These are phyloP conservation scores for Asbolus verrucosus DNA, from an alignment of 1,140 invertebrate species.

Conservation along the genomic window DNA sequence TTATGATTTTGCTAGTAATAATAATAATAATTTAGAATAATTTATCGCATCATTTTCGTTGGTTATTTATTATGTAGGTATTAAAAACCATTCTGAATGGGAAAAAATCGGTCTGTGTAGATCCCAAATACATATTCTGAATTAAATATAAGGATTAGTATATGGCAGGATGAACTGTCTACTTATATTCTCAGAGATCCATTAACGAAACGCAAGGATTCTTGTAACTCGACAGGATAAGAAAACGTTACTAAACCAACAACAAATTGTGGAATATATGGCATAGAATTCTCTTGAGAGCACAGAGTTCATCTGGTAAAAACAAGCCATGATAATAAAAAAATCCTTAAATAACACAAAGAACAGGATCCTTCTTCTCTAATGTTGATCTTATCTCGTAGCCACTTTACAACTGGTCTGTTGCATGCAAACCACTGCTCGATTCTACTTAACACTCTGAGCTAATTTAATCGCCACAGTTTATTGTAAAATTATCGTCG, in stretches of 20 bases:
- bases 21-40: background rate
- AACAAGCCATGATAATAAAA: conserved; percentile 8
- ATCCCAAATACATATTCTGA: background rate
- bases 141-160: conserved; percentile 1
- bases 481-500: background rate
- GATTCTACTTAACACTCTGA: background rate
- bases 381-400: background rate
- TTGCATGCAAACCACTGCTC: background rate
- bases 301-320: conserved; percentile 1
- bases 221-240: background rate
- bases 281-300: background rate
- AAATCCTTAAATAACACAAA: conserved; percentile 11
- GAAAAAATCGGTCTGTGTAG: background rate
- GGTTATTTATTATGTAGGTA: background rate
- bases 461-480: background rate
- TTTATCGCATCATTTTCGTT: background rate
- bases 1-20: too few species aligned
- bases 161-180: background rate
- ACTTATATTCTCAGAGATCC: background rate
- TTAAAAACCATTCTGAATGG: too few species aligned
- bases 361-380: background rate
- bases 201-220: background rate
- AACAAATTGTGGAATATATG: conserved; percentile 4
- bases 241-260: conserved; percentile 5
- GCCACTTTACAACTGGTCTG: background rate